Percentiles rank a stretch among this genome's conserved stretches.
phyloP scores from a whole-genome alignment of 2,888 invertebrate species.

The Blera fallax region DNA sequence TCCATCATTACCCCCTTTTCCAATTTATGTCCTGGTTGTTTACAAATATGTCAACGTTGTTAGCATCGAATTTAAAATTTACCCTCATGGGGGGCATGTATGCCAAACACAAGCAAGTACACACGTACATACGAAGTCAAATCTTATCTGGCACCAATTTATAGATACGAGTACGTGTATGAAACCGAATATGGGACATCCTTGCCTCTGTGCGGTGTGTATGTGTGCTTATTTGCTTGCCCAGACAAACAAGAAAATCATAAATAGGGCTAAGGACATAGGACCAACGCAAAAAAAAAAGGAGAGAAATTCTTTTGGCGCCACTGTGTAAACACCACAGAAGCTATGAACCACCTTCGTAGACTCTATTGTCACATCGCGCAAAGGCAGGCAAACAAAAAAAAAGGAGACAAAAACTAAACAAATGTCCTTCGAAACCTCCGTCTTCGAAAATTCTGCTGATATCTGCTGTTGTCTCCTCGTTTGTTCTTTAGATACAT shows the following conservation, averaged over 20 bases:
- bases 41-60: conserved; percentile 52
- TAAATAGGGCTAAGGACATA: conserved; percentile 36
- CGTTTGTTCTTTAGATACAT: not conserved
- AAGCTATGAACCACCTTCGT: not conserved
- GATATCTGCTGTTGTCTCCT: not conserved
- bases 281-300: not conserved
- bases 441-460: not conserved
- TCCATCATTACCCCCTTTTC: conserved; percentile 50
- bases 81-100: conserved; percentile 3
- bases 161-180: too few relatives aligned
- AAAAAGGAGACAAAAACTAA: not conserved
- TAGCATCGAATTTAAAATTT: conserved; percentile 49
- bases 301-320: conserved; percentile 46
- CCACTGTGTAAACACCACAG: conserved; percentile 53
- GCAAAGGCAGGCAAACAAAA: not conserved
- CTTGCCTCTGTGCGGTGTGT: not conserved
- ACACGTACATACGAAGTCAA: not conserved
- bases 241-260: conserved; percentile 61
- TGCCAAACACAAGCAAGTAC: not conserved
- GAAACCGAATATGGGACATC: conserved; percentile 61
- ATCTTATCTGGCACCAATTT: conserved; percentile 66
- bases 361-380: not conserved
- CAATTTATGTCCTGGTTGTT: conserved; percentile 36
- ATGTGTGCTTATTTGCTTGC: conserved; percentile 24
- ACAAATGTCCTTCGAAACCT: not conserved